These are phyloP conservation scores for Ennomos quercinarius DNA, from an alignment of 2,888 invertebrate species.

Conservation along the genomic window DNA sequence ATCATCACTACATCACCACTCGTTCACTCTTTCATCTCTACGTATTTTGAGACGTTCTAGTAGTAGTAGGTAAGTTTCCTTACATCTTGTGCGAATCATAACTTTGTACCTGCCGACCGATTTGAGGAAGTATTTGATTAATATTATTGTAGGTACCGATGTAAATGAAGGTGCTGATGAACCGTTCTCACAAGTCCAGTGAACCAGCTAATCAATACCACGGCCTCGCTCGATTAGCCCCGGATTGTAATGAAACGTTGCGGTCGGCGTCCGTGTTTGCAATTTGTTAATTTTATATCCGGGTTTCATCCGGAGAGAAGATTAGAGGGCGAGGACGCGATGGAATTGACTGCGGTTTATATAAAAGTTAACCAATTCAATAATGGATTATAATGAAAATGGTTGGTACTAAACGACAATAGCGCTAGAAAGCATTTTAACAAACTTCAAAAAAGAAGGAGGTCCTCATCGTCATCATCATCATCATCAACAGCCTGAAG, in stretches of 20 bases:
- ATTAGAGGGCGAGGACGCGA: constrained; percentile 18
- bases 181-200: constrained; percentile 2
- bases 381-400: background rate
- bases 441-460: no score
- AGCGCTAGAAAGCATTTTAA: no score
- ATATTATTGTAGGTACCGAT: background rate
- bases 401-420: background rate
- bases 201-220: constrained; percentile 26
- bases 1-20: no score
- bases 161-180: constrained; percentile 8
- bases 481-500: no score
- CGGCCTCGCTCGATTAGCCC: constrained; percentile 29
- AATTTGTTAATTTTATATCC: constrained; percentile 39
- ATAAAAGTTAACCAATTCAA: background rate
- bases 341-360: constrained; percentile 16
- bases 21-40: no score
- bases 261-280: constrained; percentile 34
- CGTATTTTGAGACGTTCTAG: no score
- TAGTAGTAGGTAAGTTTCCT: no score
- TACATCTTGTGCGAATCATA: no score
- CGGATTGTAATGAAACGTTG: constrained; percentile 36
- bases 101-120: no score
- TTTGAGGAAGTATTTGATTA: no score
- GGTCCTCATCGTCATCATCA: no score
- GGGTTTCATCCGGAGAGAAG: constrained; percentile 17